Conservation (phyloP, 2,113 vertebrate species). For the Menidia beryllina region DNA sequence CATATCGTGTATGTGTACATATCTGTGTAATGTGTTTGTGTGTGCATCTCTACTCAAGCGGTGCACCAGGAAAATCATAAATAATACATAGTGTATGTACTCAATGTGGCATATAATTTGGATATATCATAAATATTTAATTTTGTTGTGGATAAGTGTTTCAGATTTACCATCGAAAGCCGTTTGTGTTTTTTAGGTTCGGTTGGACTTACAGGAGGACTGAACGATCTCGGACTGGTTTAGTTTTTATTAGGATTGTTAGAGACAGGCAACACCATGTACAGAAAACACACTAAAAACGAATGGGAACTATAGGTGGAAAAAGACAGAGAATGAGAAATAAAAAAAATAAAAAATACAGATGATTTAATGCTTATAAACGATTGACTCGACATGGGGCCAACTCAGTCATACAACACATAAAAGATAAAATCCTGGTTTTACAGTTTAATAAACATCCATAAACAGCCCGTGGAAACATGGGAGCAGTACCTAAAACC, state of each 20-base stretch:
- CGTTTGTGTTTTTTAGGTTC: background rate
- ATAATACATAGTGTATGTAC: background rate
- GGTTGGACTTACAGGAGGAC: background rate
- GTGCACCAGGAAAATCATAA: background rate
- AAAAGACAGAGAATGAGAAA: background rate
- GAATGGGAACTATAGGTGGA: background rate
- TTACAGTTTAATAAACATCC: slow-evolving; percentile 27
- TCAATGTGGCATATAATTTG: background rate
- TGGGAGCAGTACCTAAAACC: slow-evolving; percentile 20
- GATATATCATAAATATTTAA: slow-evolving; percentile 5
- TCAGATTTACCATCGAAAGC: background rate
- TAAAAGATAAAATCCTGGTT: slow-evolving; percentile 42
- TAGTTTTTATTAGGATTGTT: background rate
- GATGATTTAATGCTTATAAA: slow-evolving; percentile 37
- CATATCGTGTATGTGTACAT: too few species aligned
- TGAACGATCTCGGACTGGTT: background rate
- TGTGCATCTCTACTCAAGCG: background rate
- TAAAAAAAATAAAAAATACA: background rate
- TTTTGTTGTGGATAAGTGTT: background rate
- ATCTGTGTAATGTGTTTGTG: background rate
- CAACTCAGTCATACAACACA: slow-evolving; percentile 24
- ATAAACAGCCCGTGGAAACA: slow-evolving; percentile 15
- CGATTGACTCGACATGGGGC: slow-evolving; percentile 11
- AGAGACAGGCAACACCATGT: background rate
- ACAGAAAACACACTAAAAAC: background rate